Evolutionary conservation across 2,888 invertebrate species (phyloP), one percentile per base, ranked within the genome.

Genomic region (Eupithecia pulchellata): DNA sequence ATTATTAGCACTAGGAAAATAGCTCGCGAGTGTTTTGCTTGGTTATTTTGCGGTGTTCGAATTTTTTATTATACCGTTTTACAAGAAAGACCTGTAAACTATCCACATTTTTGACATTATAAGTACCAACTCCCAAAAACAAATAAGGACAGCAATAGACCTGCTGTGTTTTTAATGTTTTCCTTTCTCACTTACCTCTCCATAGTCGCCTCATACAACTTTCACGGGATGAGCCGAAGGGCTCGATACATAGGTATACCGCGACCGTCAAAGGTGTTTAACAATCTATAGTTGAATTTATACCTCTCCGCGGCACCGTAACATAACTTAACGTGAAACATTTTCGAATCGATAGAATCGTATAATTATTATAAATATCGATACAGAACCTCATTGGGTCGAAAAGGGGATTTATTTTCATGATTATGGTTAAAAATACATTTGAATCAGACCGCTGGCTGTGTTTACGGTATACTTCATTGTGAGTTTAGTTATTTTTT

Each of bases 331-430:
- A 75, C 67, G 39, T 66, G 72, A 74, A 78, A 80, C 79, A 76
- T 82, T 81, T 78, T 78, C 75, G 74, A 83, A 82, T 79, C 77
- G 81, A 79, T 76, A 78, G 73, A 71, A 74, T 73, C 75, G 72
- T 72, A 81, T 80, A 78, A 82, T 84, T 84, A 81, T 86, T 86
- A 86, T 82, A 82, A 75, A 72, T 84, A 86, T 84, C 84, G 83
- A 80, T 82, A 83, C 84, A 84, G 82, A 83, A 80, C 80, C 78
- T 76, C 81, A 79, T 81, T 82, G 74, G 79, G 77, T 76, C 80
- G 81, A 84, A 85, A 86, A 86, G 84, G 11, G 66, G 76, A 78
- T 84, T 86, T 88, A 87, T 86, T 79, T 70, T 78, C 17, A 75
- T 81, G 82, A 86, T 86, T 84, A 84, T 86, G 75, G 75, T 63